Evolutionary conservation across 2,113 vertebrate genomes (phyloP).

Genomic region (Gymnarchus niloticus): DNA sequence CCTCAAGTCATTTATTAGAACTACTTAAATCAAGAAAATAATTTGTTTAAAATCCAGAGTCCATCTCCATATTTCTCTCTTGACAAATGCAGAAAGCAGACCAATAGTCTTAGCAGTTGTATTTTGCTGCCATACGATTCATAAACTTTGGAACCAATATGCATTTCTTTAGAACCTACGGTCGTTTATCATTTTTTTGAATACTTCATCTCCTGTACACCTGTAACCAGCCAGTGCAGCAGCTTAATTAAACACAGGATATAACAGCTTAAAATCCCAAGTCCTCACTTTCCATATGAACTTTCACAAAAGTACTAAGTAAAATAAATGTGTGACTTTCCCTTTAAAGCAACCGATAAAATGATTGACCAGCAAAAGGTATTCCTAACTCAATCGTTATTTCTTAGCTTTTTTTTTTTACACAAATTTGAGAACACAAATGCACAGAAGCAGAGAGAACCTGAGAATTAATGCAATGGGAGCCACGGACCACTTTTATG

Average conservation of each 20-base stretch:
- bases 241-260: too few species aligned
- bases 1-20: neutral
- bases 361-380: neutral
- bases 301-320: neutral
- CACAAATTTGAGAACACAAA: neutral
- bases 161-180: neutral
- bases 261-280: neutral
- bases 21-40: neutral
- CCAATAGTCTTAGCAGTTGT: neutral
- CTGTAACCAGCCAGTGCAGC: neutral
- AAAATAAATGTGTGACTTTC: neutral
- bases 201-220: neutral
- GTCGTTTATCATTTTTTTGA: neutral
- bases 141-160: neutral
- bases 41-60: neutral
- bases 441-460: neutral
- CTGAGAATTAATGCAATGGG: neutral
- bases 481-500: neutral
- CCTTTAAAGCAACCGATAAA: neutral
- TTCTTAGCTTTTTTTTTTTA: neutral
- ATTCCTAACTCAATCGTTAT: neutral
- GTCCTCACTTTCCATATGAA: neutral
- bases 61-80: slow-evolving; percentile 12
- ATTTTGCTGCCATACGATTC: neutral
- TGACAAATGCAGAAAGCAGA: neutral